Conservation (phyloP, 2,888 invertebrate species). For the Junonia oenone region DNA sequence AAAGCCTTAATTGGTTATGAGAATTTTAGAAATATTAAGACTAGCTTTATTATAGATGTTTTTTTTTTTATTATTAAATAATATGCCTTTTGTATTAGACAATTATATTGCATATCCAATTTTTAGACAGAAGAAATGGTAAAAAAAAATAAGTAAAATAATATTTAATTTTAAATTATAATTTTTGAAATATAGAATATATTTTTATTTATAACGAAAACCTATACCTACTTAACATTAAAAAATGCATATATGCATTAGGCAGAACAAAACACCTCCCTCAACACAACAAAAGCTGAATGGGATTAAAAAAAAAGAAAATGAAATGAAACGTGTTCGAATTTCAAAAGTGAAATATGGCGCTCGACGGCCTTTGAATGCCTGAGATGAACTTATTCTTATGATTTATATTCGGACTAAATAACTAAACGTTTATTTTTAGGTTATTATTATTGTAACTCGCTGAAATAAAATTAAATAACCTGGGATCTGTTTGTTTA, state of each 20-base stretch:
- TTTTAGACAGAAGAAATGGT: too few species aligned
- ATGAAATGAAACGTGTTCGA: conserved; percentile 9
- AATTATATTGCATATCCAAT: too few species aligned
- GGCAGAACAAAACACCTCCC: conserved; percentile 1
- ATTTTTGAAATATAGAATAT: too few species aligned
- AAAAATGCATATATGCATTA: not conserved
- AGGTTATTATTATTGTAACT: conserved; percentile 5
- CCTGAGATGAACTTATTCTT: conserved; percentile 9
- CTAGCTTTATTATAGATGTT: too few species aligned
- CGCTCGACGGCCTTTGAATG: conserved; percentile 3
- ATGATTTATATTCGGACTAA: conserved; percentile 15
- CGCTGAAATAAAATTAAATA: not conserved
- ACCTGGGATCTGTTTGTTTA: not conserved
- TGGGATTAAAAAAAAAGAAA: conserved; percentile 4
- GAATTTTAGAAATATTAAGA: too few species aligned
- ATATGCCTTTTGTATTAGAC: too few species aligned
- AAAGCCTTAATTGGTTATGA: too few species aligned
- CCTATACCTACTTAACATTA: too few species aligned
- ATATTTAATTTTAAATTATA: too few species aligned
- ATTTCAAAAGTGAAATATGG: conserved; percentile 14
- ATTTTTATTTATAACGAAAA: too few species aligned
- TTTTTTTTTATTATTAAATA: too few species aligned
- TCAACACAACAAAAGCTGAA: not conserved
- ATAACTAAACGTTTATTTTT: conserved; percentile 11
- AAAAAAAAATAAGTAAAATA: too few species aligned